These are phyloP conservation scores for Berghia stephanieae DNA, from an alignment of 1,140 invertebrate genomes.

Conservation along the genomic window DNA sequence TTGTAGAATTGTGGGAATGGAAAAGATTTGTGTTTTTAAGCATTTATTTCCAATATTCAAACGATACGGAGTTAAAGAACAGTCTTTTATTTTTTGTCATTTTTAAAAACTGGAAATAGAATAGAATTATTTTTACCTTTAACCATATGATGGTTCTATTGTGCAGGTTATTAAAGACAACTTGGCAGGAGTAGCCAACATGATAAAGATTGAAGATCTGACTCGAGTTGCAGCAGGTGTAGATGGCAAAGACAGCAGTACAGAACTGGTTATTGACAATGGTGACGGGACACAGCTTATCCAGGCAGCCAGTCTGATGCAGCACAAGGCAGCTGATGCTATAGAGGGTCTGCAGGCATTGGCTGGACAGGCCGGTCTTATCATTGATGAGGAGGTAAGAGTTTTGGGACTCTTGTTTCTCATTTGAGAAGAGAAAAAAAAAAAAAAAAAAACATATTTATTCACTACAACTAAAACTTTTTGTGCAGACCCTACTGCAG, in stretches of 20 bases:
- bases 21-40: no score
- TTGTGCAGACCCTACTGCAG: no score
- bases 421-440: no score
- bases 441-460: no score
- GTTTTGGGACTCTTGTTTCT: no score
- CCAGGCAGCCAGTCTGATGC: constrained; percentile 20
- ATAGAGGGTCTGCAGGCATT: constrained; percentile 62
- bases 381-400: constrained; percentile 41
- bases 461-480: no score
- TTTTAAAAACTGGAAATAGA: not conserved
- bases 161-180: not conserved
- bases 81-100: not conserved
- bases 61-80: not conserved
- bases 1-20: no score
- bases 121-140: not conserved
- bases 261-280: constrained; percentile 19
- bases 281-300: not conserved
- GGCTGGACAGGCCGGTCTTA: constrained; percentile 51
- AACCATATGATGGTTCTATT: not conserved
- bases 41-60: no score
- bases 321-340: constrained; percentile 60
- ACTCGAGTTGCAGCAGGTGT: constrained; percentile 8
- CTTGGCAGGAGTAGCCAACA: constrained; percentile 3
- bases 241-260: not conserved
- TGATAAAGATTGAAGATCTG: constrained; percentile 39